phyloP scores from a whole-genome alignment of 2,888 invertebrate species.

The Plebejus anna region DNA sequence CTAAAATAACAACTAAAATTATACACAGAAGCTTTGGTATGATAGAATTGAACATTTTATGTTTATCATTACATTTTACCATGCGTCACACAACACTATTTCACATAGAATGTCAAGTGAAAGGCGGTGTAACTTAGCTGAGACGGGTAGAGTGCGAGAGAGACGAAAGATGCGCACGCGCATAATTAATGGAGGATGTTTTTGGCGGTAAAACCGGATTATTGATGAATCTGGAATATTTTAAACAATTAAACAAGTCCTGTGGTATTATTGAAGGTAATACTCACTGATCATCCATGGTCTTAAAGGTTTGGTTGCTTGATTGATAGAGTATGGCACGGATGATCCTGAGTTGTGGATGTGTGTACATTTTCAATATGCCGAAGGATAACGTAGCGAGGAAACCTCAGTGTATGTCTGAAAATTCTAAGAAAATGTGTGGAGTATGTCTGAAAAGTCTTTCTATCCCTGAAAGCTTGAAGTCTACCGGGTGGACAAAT shows the following conservation, averaged over 20 bases:
- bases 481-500: no score
- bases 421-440: no score
- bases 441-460: no score
- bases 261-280: background rate
- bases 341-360: no score
- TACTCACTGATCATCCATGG: background rate
- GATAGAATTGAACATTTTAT: constrained; percentile 47
- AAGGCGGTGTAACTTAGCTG: constrained; percentile 56
- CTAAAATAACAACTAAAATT: constrained; percentile 52
- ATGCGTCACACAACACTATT: background rate
- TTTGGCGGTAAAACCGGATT: constrained; percentile 32
- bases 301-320: no score
- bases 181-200: constrained; percentile 32
- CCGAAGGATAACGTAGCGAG: no score
- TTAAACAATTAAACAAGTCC: constrained; percentile 6
- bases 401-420: no score
- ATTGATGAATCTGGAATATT: constrained; percentile 14
- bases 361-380: no score
- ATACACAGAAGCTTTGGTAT: constrained; percentile 64
- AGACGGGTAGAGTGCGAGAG: constrained; percentile 46
- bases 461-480: no score
- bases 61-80: constrained; percentile 40
- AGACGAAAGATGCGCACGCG: constrained; percentile 36
- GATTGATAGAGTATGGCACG: no score
- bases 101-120: constrained; percentile 51